Evolutionary conservation across 1,140 invertebrate species (phyloP).

Genomic region (Nomia melanderi): DNA sequence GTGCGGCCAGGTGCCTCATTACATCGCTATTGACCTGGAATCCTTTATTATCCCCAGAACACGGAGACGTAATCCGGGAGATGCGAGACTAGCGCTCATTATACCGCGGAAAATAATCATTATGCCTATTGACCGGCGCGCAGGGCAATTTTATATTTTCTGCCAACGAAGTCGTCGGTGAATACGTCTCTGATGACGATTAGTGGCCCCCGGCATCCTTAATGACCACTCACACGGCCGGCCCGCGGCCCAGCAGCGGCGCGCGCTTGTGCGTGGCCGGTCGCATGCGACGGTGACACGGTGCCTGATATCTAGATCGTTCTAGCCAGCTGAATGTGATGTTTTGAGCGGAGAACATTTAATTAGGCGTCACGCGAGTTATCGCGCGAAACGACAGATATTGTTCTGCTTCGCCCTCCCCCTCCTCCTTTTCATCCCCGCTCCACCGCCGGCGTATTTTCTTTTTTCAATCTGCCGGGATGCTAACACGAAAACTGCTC

Average conservation of each 20-base stretch:
- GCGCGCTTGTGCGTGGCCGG: constrained; percentile 19
- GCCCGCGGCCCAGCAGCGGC: neutral
- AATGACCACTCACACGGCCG: constrained; percentile 65
- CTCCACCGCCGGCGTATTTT: too few relatives aligned
- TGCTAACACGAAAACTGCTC: too few relatives aligned
- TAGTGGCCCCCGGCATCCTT: constrained; percentile 73
- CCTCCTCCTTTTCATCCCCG: neutral
- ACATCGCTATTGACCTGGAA: constrained; percentile 74
- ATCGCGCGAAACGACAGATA: constrained; percentile 29
- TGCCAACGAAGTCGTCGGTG: constrained; percentile 62
- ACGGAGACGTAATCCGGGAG: constrained; percentile 49
- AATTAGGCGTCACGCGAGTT: constrained; percentile 61
- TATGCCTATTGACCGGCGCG: constrained; percentile 67
- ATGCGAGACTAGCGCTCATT: constrained; percentile 62
- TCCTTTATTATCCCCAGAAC: constrained; percentile 72
- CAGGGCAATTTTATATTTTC: constrained; percentile 69
- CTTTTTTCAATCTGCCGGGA: too few relatives aligned
- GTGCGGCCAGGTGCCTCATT: constrained; percentile 72
- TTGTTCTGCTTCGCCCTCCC: neutral
- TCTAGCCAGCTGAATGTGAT: constrained; percentile 48
- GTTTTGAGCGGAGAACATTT: constrained; percentile 54
- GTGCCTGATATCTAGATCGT: constrained; percentile 59
- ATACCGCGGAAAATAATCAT: constrained; percentile 72
- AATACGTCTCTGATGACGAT: constrained; percentile 74
- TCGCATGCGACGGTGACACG: constrained; percentile 48